Evolutionary conservation across 2,888 invertebrate genomes (phyloP).

Genomic region (Diaphora mendica): DNA sequence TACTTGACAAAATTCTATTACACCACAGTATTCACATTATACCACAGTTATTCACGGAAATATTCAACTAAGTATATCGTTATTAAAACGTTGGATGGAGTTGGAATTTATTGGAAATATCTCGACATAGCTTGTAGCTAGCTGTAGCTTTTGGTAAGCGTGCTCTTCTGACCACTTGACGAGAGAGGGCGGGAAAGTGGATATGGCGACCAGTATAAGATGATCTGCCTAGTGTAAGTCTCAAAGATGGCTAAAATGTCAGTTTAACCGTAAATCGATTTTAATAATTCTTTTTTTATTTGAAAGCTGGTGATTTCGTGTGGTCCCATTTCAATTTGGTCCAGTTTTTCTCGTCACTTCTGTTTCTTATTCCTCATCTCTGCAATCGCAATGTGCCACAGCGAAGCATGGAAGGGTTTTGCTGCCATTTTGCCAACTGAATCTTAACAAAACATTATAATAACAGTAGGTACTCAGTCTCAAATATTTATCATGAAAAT

Average conservation of each 20-base stretch:
- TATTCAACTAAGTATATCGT: constrained; percentile 41
- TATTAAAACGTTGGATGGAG: constrained; percentile 61
- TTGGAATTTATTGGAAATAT: constrained; percentile 76
- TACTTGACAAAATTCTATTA: neutral
- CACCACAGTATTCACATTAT: neutral
- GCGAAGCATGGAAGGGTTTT: too few species aligned
- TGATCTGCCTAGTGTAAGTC: constrained; percentile 34
- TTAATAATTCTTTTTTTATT: too few species aligned
- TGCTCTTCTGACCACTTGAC: constrained; percentile 55
- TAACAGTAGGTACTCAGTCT: too few species aligned
- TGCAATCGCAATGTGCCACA: too few species aligned
- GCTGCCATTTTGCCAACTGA: too few species aligned
- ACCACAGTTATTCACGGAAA: constrained; percentile 1
- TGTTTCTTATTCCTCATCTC: too few species aligned
- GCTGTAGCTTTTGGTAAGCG: constrained; percentile 56
- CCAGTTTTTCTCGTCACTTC: too few species aligned
- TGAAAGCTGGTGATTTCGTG: too few species aligned
- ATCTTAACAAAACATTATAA: too few species aligned
- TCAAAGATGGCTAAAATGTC: neutral
- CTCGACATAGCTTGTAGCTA: constrained; percentile 61
- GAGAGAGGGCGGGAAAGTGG: constrained; percentile 63
- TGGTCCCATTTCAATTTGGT: too few species aligned
- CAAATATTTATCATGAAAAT: too few species aligned
- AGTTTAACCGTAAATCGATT: too few species aligned
- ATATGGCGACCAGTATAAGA: constrained; percentile 51